Percentiles rank a stretch among this genome's conserved stretches.
phyloP scores from a whole-genome alignment of 2,797 vertebrate genomes.

The Cetoscarus ocellatus region DNA sequence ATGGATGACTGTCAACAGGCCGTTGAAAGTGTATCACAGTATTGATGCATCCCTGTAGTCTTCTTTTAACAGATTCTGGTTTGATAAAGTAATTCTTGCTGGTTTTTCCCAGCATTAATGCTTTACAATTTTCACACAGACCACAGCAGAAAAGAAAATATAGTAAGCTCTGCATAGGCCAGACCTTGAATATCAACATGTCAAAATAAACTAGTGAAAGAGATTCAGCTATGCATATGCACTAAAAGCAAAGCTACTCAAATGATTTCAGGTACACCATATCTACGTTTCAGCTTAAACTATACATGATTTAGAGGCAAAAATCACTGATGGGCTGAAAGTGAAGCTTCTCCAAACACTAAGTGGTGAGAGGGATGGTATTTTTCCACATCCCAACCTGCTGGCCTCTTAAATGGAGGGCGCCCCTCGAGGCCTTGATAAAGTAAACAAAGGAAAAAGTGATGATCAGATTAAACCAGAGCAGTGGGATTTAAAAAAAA shows the following conservation, averaged over 20 bases:
- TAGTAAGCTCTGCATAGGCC: conserved; percentile 31
- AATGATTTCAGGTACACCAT: conserved; percentile 4
- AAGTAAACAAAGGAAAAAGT: conserved; percentile 65
- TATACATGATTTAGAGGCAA: conserved; percentile 33
- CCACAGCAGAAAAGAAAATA: conserved; percentile 36
- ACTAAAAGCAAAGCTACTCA: conserved; percentile 10
- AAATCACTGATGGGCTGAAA: conserved; percentile 41
- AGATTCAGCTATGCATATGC: conserved; percentile 22
- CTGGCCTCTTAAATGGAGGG: conserved; percentile 56
- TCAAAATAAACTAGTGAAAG: conserved; percentile 28
- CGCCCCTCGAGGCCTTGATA: conserved; percentile 39
- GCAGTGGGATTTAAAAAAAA: conserved; percentile 39
- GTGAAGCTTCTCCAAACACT: conserved; percentile 62
- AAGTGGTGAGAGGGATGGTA: conserved; percentile 73
- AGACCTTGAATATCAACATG: conserved; percentile 33
- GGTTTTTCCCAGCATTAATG: conserved; percentile 32
- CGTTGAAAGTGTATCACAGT: background rate
- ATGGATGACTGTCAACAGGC: no score
- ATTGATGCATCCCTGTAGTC: conserved; percentile 50
- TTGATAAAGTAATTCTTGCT: conserved; percentile 34
- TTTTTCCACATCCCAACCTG: conserved; percentile 50
- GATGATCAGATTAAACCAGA: conserved; percentile 52
- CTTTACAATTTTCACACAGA: conserved; percentile 36
- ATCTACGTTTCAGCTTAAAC: conserved; percentile 7
- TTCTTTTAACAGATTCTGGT: conserved; percentile 9